Evolutionary conservation across 2,888 invertebrate genomes (phyloP).

Genomic region (Agriopis leucophaearia): DNA sequence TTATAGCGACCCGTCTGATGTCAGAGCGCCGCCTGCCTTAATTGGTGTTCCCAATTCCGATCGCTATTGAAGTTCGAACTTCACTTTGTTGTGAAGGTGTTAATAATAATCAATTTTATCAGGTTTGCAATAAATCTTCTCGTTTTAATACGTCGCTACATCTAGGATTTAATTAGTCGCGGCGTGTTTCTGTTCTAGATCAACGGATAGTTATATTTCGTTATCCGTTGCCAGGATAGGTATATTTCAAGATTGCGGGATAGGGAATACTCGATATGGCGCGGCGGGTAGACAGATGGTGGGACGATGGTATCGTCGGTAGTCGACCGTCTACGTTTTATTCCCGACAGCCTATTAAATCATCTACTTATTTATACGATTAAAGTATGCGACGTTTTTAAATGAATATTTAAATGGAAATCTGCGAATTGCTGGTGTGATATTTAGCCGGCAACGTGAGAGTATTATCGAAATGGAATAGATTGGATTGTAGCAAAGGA

Average conservation of each 20-base stretch:
- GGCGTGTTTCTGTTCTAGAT: constrained; percentile 70
- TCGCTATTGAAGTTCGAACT: constrained; percentile 50
- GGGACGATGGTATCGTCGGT: constrained; percentile 67
- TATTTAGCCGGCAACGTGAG: constrained; percentile 46
- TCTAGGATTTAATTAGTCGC: constrained; percentile 71
- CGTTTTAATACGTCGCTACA: constrained; percentile 55
- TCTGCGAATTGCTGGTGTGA: constrained; percentile 40
- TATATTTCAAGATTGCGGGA: constrained; percentile 73
- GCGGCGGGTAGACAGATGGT: constrained; percentile 71
- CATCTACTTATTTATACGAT: constrained; percentile 52
- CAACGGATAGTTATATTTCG: constrained; percentile 64
- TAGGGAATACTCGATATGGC: constrained; percentile 72
- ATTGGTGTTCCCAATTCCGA: constrained; percentile 61
- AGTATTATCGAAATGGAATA: constrained; percentile 45
- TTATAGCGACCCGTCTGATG: constrained; percentile 58
- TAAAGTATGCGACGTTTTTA: constrained; percentile 31
- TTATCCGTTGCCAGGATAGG: constrained; percentile 64
- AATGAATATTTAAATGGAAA: constrained; percentile 33
- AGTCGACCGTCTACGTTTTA: constrained; percentile 62
- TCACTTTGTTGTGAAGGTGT: constrained; percentile 52
- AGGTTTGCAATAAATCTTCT: constrained; percentile 67
- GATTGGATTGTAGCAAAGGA: constrained; percentile 78
- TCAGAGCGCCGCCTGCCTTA: constrained; percentile 56
- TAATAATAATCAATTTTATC: constrained; percentile 56
- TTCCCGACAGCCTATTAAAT: constrained; percentile 58